Conservation (phyloP, 2,113 vertebrate genomes). For the Heterotis niloticus region DNA sequence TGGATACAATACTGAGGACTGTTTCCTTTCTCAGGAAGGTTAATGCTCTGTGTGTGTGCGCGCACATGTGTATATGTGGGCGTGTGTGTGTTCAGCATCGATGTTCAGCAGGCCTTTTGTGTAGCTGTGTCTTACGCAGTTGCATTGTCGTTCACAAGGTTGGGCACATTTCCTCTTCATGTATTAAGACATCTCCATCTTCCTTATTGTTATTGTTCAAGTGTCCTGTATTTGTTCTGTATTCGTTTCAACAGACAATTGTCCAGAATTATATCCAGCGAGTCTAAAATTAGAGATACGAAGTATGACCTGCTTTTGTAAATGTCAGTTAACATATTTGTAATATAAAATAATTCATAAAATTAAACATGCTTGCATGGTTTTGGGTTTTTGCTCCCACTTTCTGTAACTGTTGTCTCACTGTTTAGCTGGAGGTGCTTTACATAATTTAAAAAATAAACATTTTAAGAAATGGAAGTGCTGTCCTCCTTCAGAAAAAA, state of each 20-base stretch:
- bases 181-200: constrained; percentile 19
- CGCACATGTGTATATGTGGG: not conserved
- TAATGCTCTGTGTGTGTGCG: constrained; percentile 21
- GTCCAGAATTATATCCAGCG: too few relatives aligned
- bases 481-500: constrained; percentile 8
- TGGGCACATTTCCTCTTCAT: constrained; percentile 28
- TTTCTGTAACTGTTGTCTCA: not conserved
- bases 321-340: not conserved
- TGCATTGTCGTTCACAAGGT: not conserved
- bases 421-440: too few relatives aligned
- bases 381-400: not conserved
- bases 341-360: not conserved
- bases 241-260: too few relatives aligned
- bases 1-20: not conserved
- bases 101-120: constrained; percentile 24
- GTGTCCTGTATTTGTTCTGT: too few relatives aligned
- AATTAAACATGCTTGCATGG: too few relatives aligned
- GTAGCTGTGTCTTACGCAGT: constrained; percentile 7
- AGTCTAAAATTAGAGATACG: too few relatives aligned
- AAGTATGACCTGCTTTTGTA: not conserved
- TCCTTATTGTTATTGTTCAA: constrained; percentile 10
- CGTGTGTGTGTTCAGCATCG: constrained; percentile 16
- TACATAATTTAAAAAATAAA: not conserved
- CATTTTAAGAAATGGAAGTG: too few relatives aligned
- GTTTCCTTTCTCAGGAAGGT: constrained; percentile 31